Conservation (phyloP, 2,113 vertebrate species). For the Elachura formosa region DNA sequence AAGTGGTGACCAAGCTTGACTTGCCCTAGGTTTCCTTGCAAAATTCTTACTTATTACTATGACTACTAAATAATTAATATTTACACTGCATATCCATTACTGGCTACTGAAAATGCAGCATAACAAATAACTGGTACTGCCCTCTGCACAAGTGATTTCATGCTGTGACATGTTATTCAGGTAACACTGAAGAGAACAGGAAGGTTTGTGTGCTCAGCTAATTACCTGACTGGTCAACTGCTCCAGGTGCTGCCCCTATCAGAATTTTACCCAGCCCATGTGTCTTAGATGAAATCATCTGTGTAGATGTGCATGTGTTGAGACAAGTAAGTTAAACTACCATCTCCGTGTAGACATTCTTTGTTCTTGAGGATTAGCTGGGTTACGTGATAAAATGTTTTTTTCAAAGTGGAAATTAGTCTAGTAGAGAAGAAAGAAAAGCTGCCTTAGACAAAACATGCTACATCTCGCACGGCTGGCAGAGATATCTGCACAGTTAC, state of each 20-base stretch:
- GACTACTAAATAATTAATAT: background rate
- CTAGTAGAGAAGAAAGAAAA: background rate
- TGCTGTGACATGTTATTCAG: background rate
- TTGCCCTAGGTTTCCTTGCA: background rate
- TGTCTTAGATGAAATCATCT: background rate
- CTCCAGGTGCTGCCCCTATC: background rate
- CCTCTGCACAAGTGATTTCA: background rate
- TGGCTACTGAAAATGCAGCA: background rate
- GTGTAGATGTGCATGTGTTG: background rate
- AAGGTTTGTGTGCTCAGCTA: background rate
- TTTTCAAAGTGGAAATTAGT: background rate
- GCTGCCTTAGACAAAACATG: background rate
- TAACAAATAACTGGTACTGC: background rate
- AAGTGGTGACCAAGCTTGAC: background rate
- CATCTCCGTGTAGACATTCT: background rate
- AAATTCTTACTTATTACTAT: background rate
- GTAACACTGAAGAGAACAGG: background rate
- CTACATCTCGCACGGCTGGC: background rate
- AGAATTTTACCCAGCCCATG: background rate
- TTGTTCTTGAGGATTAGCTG: constrained; percentile 16
- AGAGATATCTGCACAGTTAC: background rate
- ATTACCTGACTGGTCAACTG: background rate
- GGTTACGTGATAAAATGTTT: background rate
- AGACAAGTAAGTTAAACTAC: background rate
- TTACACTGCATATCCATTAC: background rate